Base-by-base conservation (phyloP, 2,888 invertebrate genomes). In the Campopleginae sp. region DNA sequence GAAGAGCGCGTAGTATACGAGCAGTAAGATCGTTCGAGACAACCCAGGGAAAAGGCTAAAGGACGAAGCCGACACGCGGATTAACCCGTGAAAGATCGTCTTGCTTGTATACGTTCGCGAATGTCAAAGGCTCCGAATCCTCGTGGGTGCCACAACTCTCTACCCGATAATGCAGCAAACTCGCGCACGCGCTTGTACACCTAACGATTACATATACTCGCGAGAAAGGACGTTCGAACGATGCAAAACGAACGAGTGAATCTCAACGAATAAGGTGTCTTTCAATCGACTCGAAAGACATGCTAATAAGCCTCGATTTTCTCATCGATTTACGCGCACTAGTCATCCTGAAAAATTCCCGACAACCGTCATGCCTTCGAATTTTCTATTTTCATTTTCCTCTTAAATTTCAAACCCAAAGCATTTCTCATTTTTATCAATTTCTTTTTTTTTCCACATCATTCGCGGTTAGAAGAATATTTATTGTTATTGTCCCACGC, bases 61-160 rank as follows among this genome's bases (percentile, higher is more conserved):
- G 82, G 51, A 82, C 85, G 82, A 79, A 75, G 85, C 79, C 85
- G 85, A 82, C 82, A 75, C 74, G 79, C 63, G 79, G 82, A 79
- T 75, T 85, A 75, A 58, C 76, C 42, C 42, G 63, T 75, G 81
- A 84, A 77, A 80, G 77, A 81, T 78, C 74, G 81, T 68, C 70
- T 42, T 76, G 51, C 19, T 42, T 58, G 63, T 70, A 63, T 75
- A 68, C 54, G 23, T 42, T 31, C 66, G 33, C 33, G 74, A 80
- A 74, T 80, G 80, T 74, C 80, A 80, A 68, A 78, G 72, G 72
- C 68, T 65, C 65, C 63, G 70, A 79, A 79, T 70, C 72, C 80
- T 65, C 46, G 46, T 46, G 80, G 63, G 38, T 71, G 63, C 63
- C 72, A 65, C 72, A 42, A 54, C 78, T 71, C 61, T 61, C 72